Evolutionary conservation across 2,797 vertebrate species (phyloP), one percentile per base, ranked within the genome.

Genomic region (Arctocebus calabarensis): DNA sequence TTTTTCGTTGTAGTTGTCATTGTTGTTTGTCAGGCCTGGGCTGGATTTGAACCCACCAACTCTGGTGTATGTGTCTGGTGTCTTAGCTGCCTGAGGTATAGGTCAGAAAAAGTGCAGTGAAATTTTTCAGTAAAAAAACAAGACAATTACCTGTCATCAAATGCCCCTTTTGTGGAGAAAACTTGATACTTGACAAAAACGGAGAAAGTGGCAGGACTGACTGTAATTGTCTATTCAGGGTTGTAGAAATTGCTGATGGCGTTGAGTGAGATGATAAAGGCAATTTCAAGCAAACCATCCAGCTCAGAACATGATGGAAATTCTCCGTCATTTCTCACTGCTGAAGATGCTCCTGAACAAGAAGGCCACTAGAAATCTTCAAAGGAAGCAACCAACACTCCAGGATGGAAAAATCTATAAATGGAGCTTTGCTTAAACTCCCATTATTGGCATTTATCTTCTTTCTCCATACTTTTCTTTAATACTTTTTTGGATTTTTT

Each of bases 161-260:
- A 34, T 84, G 27, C 94, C 68, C 91, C 27, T 88, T 70, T 25
- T 94, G 43, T 75, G 29, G 84, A 68, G 59, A 88, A 96, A 94
- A 81, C 27, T n/a, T 92, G 19, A 52, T 64, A 74, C 32, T n/a
- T 88, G 62, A 79, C 71, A 57, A 86, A 96, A 88, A 88, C 32
- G 22, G 48, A 84, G 45, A 87, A 27, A 57, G 25, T 1, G 87
- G 7, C 19, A 64, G 25, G 7, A 14, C 3, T 22, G 7, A 68
- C n/a, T 73, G 20, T 78, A 84, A 43, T 40, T 48, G 1, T 68
- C n/a, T 45, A 0, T 70, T n/a, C 29, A 7, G 48, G 25, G 3
- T 32, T 92, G 19, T 74, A 62, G n/a, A 88, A 64, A 75, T 45
- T 25, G 14, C 40, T 81, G 32, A 2, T 10, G 19, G n/a, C n/a